These are phyloP conservation scores for Oxytorus armatus DNA, from an alignment of 2,888 invertebrate genomes.

Conservation along the genomic window DNA sequence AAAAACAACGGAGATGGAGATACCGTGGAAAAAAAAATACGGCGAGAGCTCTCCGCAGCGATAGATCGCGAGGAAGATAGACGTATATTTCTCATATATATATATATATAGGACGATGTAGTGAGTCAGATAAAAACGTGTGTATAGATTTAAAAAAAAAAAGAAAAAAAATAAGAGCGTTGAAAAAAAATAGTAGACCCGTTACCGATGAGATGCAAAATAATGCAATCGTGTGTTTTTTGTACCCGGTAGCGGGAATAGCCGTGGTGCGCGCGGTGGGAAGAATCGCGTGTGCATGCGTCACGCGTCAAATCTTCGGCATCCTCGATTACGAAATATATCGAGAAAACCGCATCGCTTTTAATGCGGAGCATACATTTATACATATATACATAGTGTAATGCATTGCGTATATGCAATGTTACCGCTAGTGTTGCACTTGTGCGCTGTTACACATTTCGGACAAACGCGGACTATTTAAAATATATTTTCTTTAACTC, in stretches of 20 bases:
- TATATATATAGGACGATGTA: constrained; percentile 23
- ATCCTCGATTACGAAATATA: constrained; percentile 73
- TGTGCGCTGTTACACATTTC: too few species aligned
- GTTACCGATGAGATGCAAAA: constrained; percentile 68
- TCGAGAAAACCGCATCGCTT: constrained; percentile 73
- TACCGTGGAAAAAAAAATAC: constrained; percentile 13
- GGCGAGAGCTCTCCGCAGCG: too few species aligned
- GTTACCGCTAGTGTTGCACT: too few species aligned
- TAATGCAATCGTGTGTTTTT: constrained; percentile 58
- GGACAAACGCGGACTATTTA: too few species aligned
- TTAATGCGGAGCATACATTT: too few species aligned
- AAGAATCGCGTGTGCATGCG: constrained; percentile 69
- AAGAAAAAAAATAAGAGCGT: constrained; percentile 34
- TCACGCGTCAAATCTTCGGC: constrained; percentile 69
- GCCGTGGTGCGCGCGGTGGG: too few species aligned
- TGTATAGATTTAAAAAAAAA: constrained; percentile 13
- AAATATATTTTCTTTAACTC: too few species aligned
- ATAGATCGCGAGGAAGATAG: too few species aligned
- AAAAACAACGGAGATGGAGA: constrained; percentile 31
- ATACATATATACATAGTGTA: too few species aligned
- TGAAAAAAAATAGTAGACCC: constrained; percentile 36
- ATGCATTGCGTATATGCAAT: too few species aligned
- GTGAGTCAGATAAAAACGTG: constrained; percentile 39
- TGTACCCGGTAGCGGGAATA: constrained; percentile 20
- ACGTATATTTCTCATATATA: background rate